Evolutionary conservation across 2,797 vertebrate species (phyloP).

Genomic region (Rachycentron canadum): DNA sequence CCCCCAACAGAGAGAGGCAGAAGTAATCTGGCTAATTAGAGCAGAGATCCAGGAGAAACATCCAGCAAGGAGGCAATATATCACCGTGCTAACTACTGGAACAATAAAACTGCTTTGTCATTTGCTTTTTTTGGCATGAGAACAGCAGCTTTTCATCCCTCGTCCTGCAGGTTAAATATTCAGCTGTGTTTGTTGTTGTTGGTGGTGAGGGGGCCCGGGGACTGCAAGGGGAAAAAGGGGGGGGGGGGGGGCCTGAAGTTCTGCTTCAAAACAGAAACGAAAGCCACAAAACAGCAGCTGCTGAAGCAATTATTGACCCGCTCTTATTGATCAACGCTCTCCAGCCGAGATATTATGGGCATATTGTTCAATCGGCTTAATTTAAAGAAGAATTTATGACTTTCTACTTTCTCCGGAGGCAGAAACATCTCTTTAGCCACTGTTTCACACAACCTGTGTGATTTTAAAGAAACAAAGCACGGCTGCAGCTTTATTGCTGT

Average conservation of each 20-base stretch:
- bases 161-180: conserved; percentile 60
- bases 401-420: background rate
- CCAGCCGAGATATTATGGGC: conserved; percentile 11
- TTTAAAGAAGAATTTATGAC: conserved; percentile 2
- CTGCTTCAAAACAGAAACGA: conserved; percentile 38
- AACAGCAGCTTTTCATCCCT: conserved; percentile 47
- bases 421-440: background rate
- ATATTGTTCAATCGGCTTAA: conserved; percentile 11
- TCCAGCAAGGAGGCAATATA: conserved; percentile 65
- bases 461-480: conserved; percentile 25
- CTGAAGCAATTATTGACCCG: conserved; percentile 44
- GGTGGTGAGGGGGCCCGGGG: conserved; percentile 7
- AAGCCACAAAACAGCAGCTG: conserved; percentile 52
- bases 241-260: background rate
- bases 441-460: background rate
- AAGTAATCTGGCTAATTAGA: conserved; percentile 77
- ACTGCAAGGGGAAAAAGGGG: background rate
- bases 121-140: conserved; percentile 68
- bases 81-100: conserved; percentile 62
- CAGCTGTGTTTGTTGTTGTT: conserved; percentile 50
- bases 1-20: conserved; percentile 41
- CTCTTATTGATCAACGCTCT: conserved; percentile 45
- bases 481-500: conserved; percentile 32
- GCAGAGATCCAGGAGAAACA: conserved; percentile 54
- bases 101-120: conserved; percentile 75